phyloP scores from a whole-genome alignment of 2,888 invertebrate genomes.

The Crepidodera aurea region DNA sequence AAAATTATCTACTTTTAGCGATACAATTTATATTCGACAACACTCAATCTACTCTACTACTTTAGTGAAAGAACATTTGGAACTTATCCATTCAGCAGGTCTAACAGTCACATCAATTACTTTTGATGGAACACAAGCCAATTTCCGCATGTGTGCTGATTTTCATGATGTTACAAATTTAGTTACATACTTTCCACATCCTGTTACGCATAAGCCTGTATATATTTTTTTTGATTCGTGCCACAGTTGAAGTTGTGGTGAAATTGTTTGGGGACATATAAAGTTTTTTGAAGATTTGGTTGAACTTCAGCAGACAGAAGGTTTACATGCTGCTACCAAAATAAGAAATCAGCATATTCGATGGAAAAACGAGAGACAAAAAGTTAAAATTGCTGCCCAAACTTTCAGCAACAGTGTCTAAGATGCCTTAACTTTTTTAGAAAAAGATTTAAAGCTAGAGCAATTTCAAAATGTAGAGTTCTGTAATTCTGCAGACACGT shows the following conservation, averaged over 20 bases:
- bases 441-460: neutral
- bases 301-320: conserved; percentile 6
- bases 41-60: too few relatives aligned
- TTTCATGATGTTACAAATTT: neutral
- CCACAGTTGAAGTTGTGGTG: neutral
- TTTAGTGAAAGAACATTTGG: neutral
- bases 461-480: too few relatives aligned
- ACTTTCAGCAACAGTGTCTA: conserved; percentile 1
- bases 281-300: neutral
- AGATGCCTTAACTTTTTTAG: neutral
- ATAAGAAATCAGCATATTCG: neutral
- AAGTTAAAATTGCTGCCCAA: too few relatives aligned
- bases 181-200: neutral
- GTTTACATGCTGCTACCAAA: conserved; percentile 5
- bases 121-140: neutral
- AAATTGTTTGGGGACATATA: neutral
- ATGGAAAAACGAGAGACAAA: too few relatives aligned
- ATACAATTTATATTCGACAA: too few relatives aligned
- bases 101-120: neutral
- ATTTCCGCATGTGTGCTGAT: neutral
- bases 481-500: too few relatives aligned
- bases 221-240: neutral
- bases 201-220: neutral
- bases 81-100: neutral
- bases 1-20: too few relatives aligned